Percentiles rank a stretch among this genome's conserved stretches.
Conservation (phyloP, 2,797 vertebrate genomes). For the Serranus cabrilla region DNA sequence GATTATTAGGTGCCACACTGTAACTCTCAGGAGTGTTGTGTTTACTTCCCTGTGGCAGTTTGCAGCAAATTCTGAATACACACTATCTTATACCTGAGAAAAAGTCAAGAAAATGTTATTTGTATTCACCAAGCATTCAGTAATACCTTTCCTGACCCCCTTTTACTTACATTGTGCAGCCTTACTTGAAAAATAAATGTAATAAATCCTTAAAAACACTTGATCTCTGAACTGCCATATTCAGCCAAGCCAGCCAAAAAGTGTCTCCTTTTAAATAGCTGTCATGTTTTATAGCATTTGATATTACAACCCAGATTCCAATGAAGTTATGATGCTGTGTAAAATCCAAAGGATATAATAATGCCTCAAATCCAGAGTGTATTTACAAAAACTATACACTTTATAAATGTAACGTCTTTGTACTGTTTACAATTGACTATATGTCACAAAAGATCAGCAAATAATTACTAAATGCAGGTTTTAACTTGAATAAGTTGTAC, state of each 20-base stretch:
- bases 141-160: background rate
- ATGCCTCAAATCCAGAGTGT: no score
- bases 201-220: slow-evolving; percentile 8
- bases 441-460: no score
- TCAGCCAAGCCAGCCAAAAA: background rate
- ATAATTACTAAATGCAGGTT: background rate
- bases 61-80: slow-evolving; percentile 2
- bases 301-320: no score
- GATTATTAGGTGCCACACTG: background rate
- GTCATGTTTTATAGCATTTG: no score
- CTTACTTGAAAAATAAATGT: background rate
- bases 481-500: background rate
- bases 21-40: background rate
- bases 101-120: background rate
- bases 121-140: background rate
- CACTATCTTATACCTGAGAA: background rate
- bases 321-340: no score
- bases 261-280: background rate
- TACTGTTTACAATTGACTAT: no score
- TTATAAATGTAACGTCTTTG: no score
- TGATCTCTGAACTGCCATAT: background rate
- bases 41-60: background rate
- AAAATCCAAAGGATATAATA: no score
- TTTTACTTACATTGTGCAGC: background rate
- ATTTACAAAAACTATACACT: no score